These are phyloP conservation scores for Muntiacus reevesi DNA, from an alignment of 2,113 vertebrate genomes.

Conservation along the genomic window DNA sequence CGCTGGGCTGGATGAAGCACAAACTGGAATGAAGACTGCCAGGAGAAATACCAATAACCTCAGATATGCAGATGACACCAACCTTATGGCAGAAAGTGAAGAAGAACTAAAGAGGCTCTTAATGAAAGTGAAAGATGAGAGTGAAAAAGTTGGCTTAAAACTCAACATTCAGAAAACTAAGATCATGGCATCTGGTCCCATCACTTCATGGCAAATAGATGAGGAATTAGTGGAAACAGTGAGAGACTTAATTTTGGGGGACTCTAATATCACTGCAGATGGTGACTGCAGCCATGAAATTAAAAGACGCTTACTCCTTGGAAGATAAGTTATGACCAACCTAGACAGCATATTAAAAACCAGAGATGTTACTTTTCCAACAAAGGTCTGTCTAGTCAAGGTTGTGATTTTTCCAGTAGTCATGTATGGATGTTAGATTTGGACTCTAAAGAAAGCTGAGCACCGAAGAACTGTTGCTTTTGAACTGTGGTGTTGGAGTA, in stretches of 20 bases:
- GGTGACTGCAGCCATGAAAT: neutral
- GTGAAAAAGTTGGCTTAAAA: neutral
- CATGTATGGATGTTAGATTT: neutral
- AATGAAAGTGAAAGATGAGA: neutral
- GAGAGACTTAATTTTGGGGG: neutral
- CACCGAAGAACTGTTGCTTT: neutral
- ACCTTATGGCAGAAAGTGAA: neutral
- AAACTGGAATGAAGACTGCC: neutral
- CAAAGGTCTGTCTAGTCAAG: neutral
- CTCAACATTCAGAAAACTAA: neutral
- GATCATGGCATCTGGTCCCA: neutral
- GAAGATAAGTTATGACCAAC: neutral
- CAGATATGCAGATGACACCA: neutral
- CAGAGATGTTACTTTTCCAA: neutral
- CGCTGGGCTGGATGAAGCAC: accelerated
- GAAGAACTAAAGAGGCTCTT: neutral
- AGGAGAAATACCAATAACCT: neutral
- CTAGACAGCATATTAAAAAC: neutral
- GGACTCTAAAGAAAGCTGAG: neutral
- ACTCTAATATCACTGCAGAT: neutral
- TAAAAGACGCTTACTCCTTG: neutral
- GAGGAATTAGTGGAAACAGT: neutral
- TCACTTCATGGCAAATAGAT: neutral
- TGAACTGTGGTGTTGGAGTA: neutral
- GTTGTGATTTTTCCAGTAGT: neutral